These are phyloP conservation scores for Heliconius cydno DNA, from an alignment of 2,888 invertebrate genomes.

Conservation along the genomic window DNA sequence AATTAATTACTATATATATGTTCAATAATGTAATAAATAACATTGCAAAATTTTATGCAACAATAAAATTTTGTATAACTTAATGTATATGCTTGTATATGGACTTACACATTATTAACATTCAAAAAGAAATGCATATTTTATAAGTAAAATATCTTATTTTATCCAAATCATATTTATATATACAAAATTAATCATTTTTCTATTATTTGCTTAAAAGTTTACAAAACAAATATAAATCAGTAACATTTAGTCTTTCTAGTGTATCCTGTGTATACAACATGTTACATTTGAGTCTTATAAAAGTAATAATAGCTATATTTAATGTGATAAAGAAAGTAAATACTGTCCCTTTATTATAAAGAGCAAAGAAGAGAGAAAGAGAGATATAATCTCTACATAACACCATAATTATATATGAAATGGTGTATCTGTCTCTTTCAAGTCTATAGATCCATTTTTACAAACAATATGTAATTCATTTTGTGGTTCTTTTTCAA, in stretches of 20 bases:
- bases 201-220: neutral
- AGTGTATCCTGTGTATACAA: neutral
- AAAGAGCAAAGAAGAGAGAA: neutral
- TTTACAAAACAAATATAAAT: neutral
- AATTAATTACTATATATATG: neutral
- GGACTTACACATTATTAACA: no score
- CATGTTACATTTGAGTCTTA: neutral
- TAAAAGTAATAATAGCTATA: slow-evolving; percentile 2
- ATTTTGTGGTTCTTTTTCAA: slow-evolving; percentile 71
- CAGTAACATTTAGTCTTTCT: neutral
- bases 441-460: slow-evolving; percentile 79
- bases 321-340: slow-evolving; percentile 10
- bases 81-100: no score
- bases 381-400: neutral
- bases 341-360: neutral
- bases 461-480: slow-evolving; percentile 80
- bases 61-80: no score
- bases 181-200: neutral
- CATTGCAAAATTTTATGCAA: no score
- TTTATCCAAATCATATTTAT: no score
- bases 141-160: neutral
- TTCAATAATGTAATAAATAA: neutral
- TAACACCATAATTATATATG: slow-evolving; percentile 55
- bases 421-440: slow-evolving; percentile 73
- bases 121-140: neutral